A percentile compares a stretch with the other conserved stretches of the same genome.
Conservation (phyloP, 2,888 invertebrate genomes). For the Stenchaetothrips biformis region DNA sequence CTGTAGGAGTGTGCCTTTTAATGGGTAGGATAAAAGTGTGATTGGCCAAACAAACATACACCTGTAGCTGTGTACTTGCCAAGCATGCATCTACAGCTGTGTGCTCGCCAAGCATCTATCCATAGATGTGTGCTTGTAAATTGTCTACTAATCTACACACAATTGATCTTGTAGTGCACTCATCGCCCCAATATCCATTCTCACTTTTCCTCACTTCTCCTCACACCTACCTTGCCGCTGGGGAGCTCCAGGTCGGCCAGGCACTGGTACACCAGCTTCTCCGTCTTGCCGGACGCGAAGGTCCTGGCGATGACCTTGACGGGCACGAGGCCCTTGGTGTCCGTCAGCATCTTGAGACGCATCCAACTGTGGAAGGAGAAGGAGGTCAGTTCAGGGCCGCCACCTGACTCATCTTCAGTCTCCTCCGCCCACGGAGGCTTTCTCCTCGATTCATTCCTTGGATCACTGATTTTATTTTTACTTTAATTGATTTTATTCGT, state of each 20-base stretch:
- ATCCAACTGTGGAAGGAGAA: slow-evolving; percentile 79
- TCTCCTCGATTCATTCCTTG: background rate
- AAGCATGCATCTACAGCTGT: too few relatives aligned
- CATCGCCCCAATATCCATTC: background rate
- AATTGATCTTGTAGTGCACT: too few relatives aligned
- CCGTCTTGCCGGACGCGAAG: slow-evolving; percentile 99
- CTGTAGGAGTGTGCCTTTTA: too few relatives aligned
- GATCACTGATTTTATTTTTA: too few relatives aligned
- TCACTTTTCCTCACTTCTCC: background rate
- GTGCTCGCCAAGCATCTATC: too few relatives aligned
- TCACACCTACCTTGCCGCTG: slow-evolving; percentile 66
- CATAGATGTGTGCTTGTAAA: too few relatives aligned
- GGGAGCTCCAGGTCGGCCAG: slow-evolving; percentile 90
- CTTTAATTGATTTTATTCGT: too few relatives aligned
- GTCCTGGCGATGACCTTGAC: slow-evolving; percentile 94
- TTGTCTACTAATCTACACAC: too few relatives aligned
- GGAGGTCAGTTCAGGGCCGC: background rate
- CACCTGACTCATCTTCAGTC: background rate
- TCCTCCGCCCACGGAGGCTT: background rate
- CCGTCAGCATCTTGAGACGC: slow-evolving; percentile 89
- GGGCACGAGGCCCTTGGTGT: slow-evolving; percentile 91
- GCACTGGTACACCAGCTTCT: slow-evolving; percentile 96
- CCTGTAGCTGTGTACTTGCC: too few relatives aligned
- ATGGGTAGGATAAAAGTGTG: too few relatives aligned
- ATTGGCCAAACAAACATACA: too few relatives aligned